Evolutionary conservation across 2,797 vertebrate species (phyloP).

Genomic region (Falco peregrinus): DNA sequence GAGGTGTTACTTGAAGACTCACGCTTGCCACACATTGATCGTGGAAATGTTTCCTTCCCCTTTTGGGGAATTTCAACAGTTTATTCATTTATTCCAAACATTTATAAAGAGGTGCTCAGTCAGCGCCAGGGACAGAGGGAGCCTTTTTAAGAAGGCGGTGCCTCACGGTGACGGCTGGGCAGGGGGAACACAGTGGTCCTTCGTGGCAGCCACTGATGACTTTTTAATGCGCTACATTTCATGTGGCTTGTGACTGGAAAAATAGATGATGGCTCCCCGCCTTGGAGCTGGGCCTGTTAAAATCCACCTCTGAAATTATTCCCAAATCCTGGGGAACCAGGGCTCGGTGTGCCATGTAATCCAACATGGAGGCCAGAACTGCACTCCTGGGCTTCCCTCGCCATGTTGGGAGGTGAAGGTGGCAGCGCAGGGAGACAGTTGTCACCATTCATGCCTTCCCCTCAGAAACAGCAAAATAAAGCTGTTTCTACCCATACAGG

Average conservation of each 20-base stretch:
- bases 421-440: fast-evolving
- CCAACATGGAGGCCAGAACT: neutral
- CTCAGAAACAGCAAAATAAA: neutral
- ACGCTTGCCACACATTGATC: neutral
- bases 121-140: neutral
- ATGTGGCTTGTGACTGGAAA: neutral
- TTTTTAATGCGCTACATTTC: neutral
- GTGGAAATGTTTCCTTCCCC: neutral
- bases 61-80: conserved; percentile 17
- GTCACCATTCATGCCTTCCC: neutral
- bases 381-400: fast-evolving
- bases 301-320: neutral
- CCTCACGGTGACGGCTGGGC: neutral
- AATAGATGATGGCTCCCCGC: fast-evolving
- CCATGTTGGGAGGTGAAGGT: neutral
- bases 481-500: neutral
- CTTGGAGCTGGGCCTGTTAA: neutral
- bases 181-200: neutral
- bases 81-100: conserved; percentile 44
- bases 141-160: neutral
- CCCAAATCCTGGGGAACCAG: neutral
- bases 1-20: neutral
- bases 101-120: conserved; percentile 27
- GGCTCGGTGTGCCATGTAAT: neutral
- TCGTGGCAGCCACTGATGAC: neutral